A percentile compares a stretch with the other conserved stretches of the same genome.
Evolutionary conservation across 2,797 vertebrate species (phyloP).

Genomic region (Pristis pectinata): DNA sequence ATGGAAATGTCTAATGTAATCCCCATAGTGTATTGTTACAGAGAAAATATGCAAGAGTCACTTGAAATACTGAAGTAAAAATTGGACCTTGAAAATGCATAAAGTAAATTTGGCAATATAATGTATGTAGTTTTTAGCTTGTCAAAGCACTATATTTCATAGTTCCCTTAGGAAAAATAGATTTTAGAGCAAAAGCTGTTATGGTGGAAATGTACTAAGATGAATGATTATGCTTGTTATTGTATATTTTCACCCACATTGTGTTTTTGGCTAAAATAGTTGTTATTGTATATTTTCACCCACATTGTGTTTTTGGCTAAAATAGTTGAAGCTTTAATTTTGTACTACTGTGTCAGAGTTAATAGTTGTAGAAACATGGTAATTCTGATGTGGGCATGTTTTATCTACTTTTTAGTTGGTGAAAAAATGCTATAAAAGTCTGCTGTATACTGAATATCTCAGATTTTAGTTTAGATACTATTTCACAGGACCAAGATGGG

Average conservation of each 20-base stretch:
- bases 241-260: slow-evolving; percentile 7
- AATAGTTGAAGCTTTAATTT: slow-evolving; percentile 12
- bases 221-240: slow-evolving; percentile 25
- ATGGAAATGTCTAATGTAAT: background rate
- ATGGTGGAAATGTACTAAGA: background rate
- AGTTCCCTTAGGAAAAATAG: background rate
- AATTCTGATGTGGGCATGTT: slow-evolving; percentile 1
- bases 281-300: slow-evolving; percentile 28
- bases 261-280: background rate
- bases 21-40: background rate
- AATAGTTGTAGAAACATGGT: slow-evolving; percentile 9
- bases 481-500: background rate
- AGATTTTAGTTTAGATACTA: background rate
- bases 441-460: background rate
- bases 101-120: slow-evolving; percentile 21
- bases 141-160: slow-evolving; percentile 9
- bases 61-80: slow-evolving; percentile 18
- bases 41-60: background rate
- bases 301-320: background rate
- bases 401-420: background rate
- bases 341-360: slow-evolving; percentile 3
- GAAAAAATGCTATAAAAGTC: slow-evolving; percentile 13
- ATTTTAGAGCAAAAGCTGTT: slow-evolving; percentile 13
- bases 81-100: background rate
- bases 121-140: slow-evolving; percentile 6